Base-by-base conservation (phyloP, 2,888 invertebrate genomes). In the Orthosia incerta region DNA sequence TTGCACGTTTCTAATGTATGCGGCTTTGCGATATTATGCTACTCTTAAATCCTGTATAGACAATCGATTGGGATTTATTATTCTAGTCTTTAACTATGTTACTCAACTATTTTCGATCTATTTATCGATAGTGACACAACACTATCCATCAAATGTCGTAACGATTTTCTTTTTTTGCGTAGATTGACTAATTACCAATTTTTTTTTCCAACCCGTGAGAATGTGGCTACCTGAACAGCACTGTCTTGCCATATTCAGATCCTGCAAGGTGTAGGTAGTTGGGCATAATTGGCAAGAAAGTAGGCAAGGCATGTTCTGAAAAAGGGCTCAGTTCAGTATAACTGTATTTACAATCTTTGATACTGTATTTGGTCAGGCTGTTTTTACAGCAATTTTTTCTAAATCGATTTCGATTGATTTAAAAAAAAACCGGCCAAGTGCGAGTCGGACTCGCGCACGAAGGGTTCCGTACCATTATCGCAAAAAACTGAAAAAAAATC, bases 1-100 rank as follows among this genome's bases (percentile, higher is more conserved):
- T 68, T 3, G 55, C 63, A 26, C 83, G 39, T 82, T 77, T 69
- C 78, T 78, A 82, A 64, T 81, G 26, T 53, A 75, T 75, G 51
- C 76, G 51, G 77, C 20, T 59, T 60, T 26, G 78, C 39, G 31
- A 81, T 81, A 60, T 60, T 51, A 56, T 64, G 70, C 26, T 69
- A 60, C 20, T 53, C 39, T 45, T 76, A 60, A 60, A 69, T 77
- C 50, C 82, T 56, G 78, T 55, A 60, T 77, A 45, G 9, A 48
- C 23, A 26, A 65, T 55, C 51, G 45, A 59, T 45, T 23, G 48
- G 26, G 39, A 74, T 62, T 53, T 60, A 80, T 56, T 61, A 61
- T 50, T 50, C 45, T 56, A 13, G n/a, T n/a, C 51, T 51, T 23
- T 26, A 26, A 23, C 23, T 16, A 51, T n/a, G n/a, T 51, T 26